Conservation (phyloP, 2,888 invertebrate species). For the Leptogaster cylindrica region DNA sequence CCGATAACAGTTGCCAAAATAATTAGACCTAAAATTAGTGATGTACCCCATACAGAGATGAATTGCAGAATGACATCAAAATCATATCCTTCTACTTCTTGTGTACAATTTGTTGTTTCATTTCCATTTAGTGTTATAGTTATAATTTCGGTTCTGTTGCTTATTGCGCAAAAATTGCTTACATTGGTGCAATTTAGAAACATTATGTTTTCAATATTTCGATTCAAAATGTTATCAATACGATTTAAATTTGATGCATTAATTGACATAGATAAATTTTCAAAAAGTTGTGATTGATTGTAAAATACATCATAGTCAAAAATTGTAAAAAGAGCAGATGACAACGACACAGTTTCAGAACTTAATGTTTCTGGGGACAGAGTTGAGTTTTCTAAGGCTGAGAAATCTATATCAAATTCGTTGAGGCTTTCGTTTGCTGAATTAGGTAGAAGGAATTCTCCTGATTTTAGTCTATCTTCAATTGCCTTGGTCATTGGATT, state of each 20-base stretch:
- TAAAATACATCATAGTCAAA: constrained; percentile 35
- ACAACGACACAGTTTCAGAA: no score
- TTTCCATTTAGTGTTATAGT: constrained; percentile 11
- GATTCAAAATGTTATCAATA: constrained; percentile 29
- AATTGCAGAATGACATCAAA: constrained; percentile 61
- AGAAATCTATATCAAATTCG: no score
- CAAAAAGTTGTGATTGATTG: constrained; percentile 37
- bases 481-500: no score
- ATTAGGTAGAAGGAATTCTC: no score
- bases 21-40: constrained; percentile 78
- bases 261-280: constrained; percentile 36
- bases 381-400: no score
- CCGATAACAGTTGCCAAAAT: constrained; percentile 80
- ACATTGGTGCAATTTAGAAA: constrained; percentile 41
- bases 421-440: no score
- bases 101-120: constrained; percentile 25
- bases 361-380: no score
- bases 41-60: constrained; percentile 74
- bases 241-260: neutral
- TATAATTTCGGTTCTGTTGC: neutral
- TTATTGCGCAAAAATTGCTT: constrained; percentile 35
- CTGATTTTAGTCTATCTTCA: no score
- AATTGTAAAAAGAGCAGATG: constrained; percentile 28
- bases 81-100: constrained; percentile 18
- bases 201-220: constrained; percentile 30